Conservation (phyloP, 2,888 invertebrate genomes). For the Pseudococcus longispinus region DNA sequence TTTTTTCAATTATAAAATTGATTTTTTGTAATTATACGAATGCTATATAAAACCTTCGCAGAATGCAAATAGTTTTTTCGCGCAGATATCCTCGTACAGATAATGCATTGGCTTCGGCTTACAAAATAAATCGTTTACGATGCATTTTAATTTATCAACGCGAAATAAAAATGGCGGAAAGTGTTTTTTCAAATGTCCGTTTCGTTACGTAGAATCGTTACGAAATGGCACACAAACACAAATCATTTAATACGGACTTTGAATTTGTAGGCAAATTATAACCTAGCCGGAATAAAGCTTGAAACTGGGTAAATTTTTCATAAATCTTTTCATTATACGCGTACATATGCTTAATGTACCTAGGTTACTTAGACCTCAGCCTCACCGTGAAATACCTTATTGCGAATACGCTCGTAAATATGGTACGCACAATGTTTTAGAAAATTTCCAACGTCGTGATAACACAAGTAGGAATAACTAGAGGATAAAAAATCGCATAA, state of each 20-base stretch:
- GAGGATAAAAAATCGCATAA: constrained; percentile 22
- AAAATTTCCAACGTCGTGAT: constrained; percentile 38
- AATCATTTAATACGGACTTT: not conserved
- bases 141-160: not conserved
- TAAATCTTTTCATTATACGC: not conserved
- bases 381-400: not conserved
- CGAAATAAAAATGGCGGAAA: not conserved
- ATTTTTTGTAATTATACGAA: not conserved
- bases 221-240: not conserved
- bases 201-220: not conserved
- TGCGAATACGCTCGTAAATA: not conserved
- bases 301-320: not conserved
- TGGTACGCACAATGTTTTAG: constrained; percentile 9
- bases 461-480: not conserved
- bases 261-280: not conserved
- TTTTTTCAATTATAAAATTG: constrained; percentile 9
- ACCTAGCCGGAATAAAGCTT: not conserved
- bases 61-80: not conserved
- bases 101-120: not conserved
- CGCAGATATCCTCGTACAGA: not conserved
- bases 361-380: not conserved
- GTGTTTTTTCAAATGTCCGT: not conserved
- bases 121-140: not conserved
- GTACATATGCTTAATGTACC: not conserved
- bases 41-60: not conserved